Base-by-base conservation (phyloP, 2,888 invertebrate species). In the Oxycera nigricornis region DNA sequence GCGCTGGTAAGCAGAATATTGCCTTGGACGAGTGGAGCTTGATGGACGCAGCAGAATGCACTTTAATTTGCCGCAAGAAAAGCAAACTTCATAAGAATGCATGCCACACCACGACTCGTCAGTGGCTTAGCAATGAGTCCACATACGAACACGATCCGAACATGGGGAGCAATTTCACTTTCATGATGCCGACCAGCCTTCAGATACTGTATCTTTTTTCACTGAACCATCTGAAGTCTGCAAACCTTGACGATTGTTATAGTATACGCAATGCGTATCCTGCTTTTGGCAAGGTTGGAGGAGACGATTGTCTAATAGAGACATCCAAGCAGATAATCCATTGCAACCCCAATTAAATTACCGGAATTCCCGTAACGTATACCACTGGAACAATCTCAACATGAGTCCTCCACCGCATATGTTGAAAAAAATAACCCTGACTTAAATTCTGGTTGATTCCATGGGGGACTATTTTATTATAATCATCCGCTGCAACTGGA, bases 1-100 rank as follows among this genome's bases (percentile, higher is more conserved):
- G 65, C 39, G 41, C 41, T 41, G 1, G 65, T 65, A 65, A 65
- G 41, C 65, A 65, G 65, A 65, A 22, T 65, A 20, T 3, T 41
- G 41, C 30, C 65, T 35, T n/a, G 41, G 31, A 31, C 11, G 39
- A 65, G 39, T 24, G 24, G 20, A n/a, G 22, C 22, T n/a, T 55
- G 55, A 6, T 22, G 24, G 24, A 6, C 22, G 17, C 26, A 9
- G 65, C n/a, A 41, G 65, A 65, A 65, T 65, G 65, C 41, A 24
- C 41, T 65, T 65, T 41, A 65, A 41, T 65, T 30, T 41, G 41
- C 24, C 26, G 65, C n/a, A 28, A 24, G 22, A 39, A 41, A 24
- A 65, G 65, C 65, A 22, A 30, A 26, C 20, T 55, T 55, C 3
- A 24, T 3, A 55, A 55, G 55, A 55, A 46, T 3, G 14, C 14